Percentiles rank a stretch among this genome's conserved stretches.
Conservation (phyloP, 2,888 invertebrate species). For the Lypha dubia region DNA sequence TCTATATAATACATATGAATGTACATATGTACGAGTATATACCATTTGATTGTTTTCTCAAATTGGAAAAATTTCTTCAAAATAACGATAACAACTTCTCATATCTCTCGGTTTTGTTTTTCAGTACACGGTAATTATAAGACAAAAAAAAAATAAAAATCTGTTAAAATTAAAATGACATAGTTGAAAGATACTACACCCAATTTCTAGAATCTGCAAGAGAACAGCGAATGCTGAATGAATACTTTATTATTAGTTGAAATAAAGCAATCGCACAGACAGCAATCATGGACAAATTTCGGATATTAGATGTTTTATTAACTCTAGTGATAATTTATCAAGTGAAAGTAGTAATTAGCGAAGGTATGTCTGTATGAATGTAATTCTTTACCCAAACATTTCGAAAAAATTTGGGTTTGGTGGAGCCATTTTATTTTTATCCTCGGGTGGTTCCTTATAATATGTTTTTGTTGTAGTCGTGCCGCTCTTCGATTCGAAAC, state of each 20-base stretch:
- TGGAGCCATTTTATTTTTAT: too few relatives aligned
- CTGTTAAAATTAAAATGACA: background rate
- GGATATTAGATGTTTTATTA: slow-evolving; percentile 23
- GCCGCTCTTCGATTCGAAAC: too few relatives aligned
- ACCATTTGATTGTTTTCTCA: slow-evolving; percentile 20
- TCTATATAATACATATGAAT: background rate
- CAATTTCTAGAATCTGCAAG: slow-evolving; percentile 10
- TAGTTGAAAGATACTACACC: slow-evolving; percentile 12
- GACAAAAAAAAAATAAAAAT: slow-evolving; percentile 21
- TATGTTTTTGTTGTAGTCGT: too few relatives aligned
- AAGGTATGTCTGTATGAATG: slow-evolving; percentile 51
- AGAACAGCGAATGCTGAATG: slow-evolving; percentile 6
- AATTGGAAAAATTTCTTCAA: slow-evolving; percentile 39
- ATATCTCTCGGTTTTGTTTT: slow-evolving; percentile 41
- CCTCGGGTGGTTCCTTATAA: too few relatives aligned
- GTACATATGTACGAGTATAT: too few relatives aligned
- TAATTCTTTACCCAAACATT: too few relatives aligned
- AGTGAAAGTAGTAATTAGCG: slow-evolving; percentile 46
- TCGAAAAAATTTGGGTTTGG: too few relatives aligned
- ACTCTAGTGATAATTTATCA: slow-evolving; percentile 35
- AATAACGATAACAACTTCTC: slow-evolving; percentile 42
- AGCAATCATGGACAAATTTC: slow-evolving; percentile 48
- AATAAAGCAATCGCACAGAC: background rate
- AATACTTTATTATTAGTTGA: slow-evolving; percentile 50
- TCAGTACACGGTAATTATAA: slow-evolving; percentile 47